Conservation (phyloP, 2,797 vertebrate species). For the Falco biarmicus region DNA sequence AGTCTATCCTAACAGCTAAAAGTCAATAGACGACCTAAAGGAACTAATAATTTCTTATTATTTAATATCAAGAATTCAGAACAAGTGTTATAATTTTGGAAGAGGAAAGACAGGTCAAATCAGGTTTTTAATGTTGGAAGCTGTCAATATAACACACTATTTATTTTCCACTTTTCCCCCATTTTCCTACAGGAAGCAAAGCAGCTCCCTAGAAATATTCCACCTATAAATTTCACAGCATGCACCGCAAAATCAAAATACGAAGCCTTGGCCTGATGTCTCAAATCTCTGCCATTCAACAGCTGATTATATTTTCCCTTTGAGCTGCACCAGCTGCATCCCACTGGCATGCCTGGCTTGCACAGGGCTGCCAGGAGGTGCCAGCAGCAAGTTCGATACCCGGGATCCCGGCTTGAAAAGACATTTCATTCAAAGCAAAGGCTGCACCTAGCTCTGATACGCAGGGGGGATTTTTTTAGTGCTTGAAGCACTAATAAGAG, state of each 20-base stretch:
- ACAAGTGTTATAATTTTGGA: not conserved
- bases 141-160: not conserved
- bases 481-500: not conserved
- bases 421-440: not conserved
- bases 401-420: not conserved
- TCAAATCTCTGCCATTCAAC: not conserved
- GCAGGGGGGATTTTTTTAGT: accelerated
- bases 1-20: not conserved
- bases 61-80: not conserved
- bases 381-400: not conserved
- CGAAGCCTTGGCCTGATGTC: not conserved
- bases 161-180: not conserved
- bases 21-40: not conserved
- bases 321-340: conserved; percentile 3
- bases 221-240: conserved; percentile 4
- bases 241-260: accelerated
- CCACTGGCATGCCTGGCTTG: not conserved
- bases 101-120: not conserved
- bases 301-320: not conserved
- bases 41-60: not conserved
- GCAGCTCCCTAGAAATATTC: not conserved
- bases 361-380: not conserved
- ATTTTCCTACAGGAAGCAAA: not conserved
- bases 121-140: not conserved
- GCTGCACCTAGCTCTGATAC: not conserved